Base-by-base conservation (phyloP, 53 echinoderm and acorn worm genomes). In the Patiria pectinifera region DNA sequence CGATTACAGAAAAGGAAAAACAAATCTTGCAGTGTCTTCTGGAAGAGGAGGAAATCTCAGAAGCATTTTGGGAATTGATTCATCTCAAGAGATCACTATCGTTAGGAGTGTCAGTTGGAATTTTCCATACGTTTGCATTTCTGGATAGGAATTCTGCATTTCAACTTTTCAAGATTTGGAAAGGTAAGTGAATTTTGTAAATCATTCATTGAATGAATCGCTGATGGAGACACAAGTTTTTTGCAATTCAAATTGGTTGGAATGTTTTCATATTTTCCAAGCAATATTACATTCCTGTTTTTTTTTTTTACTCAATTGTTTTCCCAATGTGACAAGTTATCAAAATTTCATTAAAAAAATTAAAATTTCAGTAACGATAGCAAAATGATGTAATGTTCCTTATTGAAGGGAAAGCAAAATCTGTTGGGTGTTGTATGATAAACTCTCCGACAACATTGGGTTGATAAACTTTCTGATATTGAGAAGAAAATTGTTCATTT, bases 1-100 rank as follows among this genome's bases (percentile, higher is more conserved):
- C 12, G 24, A 58, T 46, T 22, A n/a, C 82, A 82, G 82, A 9
- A 82, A 82, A 82, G 82, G 82, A 80, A 82, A 82, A 59, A 53
- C 49, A 58, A 58, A 82, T 59, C 12, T 3, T 4, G 59, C 2
- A 82, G 16, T 82, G 58, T 82, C 47, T 82, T 15, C 22, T 82
- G 19, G 21, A 59, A 22, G 59, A 44, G 19, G 15, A 82, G n/a
- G 82, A 59, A 53, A 4, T 59, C 59, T 8, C 35, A 35, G 0
- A 0, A 35, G 35, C 82, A 82, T 13, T 82, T 59, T 22, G 82
- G 18, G 53, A 44, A 46, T 45, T 18, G 14, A 44, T 35, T 11
- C 46, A 4, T 18, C 11, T 11, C 11, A 6, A 16, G 45, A 45
- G 79, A 78, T 78, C 45, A 78, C 45, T 78, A 35, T 15, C 45